Evolutionary conservation across 2,888 invertebrate genomes (phyloP).

Genomic region (Cistogaster globosa): DNA sequence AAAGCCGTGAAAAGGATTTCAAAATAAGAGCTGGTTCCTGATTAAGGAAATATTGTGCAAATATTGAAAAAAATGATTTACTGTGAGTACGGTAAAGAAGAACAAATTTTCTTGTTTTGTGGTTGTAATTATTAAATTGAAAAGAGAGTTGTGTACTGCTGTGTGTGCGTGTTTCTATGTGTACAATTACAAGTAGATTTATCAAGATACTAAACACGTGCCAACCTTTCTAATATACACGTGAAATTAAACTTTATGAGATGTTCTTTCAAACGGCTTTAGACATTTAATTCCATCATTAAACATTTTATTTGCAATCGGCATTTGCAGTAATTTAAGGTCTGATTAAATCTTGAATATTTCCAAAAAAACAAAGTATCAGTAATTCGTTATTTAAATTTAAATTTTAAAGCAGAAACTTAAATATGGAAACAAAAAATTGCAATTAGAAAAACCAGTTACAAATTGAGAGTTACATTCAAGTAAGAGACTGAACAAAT

Average conservation of each 20-base stretch:
- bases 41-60: conserved; percentile 27
- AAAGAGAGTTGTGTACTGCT: background rate
- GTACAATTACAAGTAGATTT: conserved; percentile 5
- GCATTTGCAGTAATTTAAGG: background rate
- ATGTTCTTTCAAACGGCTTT: background rate
- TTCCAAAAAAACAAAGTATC: background rate
- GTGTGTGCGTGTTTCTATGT: conserved; percentile 2
- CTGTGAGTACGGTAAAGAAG: background rate
- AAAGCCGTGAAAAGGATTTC: conserved; percentile 16
- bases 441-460: no score
- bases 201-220: conserved; percentile 30
- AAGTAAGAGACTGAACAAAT: no score
- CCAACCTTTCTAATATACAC: conserved; percentile 20
- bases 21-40: conserved; percentile 30
- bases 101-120: background rate
- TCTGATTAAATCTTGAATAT: background rate
- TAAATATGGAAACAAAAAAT: no score
- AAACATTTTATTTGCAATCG: background rate
- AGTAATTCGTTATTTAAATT: no score
- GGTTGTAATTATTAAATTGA: conserved; percentile 27
- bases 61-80: background rate
- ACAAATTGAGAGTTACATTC: no score
- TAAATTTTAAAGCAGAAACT: no score
- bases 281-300: background rate
- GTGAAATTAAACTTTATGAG: conserved; percentile 9